These are phyloP conservation scores for Camponotus floridanus DNA, from an alignment of 1,140 invertebrate genomes.

Conservation along the genomic window DNA sequence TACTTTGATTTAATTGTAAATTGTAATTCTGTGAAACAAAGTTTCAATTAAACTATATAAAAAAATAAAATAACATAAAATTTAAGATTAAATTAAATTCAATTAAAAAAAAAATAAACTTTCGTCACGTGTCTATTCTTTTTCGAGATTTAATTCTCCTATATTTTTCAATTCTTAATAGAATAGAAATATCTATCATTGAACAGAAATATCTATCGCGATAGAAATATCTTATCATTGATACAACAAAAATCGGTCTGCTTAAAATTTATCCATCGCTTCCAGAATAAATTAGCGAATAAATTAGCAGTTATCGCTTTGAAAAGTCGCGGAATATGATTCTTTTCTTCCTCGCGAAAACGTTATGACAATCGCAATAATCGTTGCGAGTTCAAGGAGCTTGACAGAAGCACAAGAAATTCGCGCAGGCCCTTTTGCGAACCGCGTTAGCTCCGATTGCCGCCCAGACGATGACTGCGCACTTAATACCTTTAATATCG, in stretches of 20 bases:
- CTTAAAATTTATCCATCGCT: neutral
- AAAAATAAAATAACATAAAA: no score
- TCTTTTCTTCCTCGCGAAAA: slow-evolving; percentile 20
- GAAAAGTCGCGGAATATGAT: neutral
- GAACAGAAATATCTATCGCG: no score
- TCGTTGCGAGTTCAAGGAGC: slow-evolving; percentile 36
- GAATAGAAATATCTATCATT: no score
- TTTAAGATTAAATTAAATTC: no score
- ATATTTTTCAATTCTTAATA: slow-evolving; percentile 13
- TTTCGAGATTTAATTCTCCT: neutral
- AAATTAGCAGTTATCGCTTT: neutral
- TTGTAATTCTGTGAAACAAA: no score
- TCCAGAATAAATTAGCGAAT: neutral
- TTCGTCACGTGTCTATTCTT: no score
- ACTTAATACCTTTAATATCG: slow-evolving; percentile 76
- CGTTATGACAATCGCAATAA: slow-evolving; percentile 51
- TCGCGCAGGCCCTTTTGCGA: slow-evolving; percentile 34
- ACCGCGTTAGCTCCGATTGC: slow-evolving; percentile 20
- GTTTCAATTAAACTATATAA: no score
- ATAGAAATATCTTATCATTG: neutral
- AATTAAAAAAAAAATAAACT: no score
- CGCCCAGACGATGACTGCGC: slow-evolving; percentile 61
- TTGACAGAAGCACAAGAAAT: slow-evolving; percentile 57
- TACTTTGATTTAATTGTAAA: no score
- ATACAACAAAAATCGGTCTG: neutral